These are phyloP conservation scores for Onychomys leucogaster DNA, from an alignment of 2,797 vertebrate genomes.

Conservation along the genomic window DNA sequence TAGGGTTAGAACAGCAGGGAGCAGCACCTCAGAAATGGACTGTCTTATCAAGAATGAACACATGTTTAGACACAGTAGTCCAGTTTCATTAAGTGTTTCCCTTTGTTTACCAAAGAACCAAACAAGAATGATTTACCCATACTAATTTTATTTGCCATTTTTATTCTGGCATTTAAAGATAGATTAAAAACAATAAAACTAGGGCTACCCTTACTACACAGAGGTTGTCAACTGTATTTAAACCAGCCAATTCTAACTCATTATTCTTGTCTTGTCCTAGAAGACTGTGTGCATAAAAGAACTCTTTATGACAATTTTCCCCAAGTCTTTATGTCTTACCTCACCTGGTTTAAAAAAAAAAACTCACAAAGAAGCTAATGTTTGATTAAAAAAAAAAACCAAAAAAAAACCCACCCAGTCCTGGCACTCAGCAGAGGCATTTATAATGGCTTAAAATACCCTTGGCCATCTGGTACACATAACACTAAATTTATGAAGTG, in stretches of 20 bases:
- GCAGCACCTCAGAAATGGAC: neutral
- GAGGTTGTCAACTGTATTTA: neutral
- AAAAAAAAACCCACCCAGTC: neutral
- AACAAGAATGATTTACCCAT: too few relatives aligned
- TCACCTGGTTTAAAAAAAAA: too few relatives aligned
- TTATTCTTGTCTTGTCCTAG: too few relatives aligned
- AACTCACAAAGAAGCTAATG: neutral
- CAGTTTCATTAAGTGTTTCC: neutral
- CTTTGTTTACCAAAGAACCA: fast-evolving
- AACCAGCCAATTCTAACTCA: fast-evolving
- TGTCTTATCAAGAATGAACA: neutral
- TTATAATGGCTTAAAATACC: neutral
- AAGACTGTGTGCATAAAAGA: neutral
- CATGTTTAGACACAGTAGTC: neutral
- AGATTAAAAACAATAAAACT: neutral
- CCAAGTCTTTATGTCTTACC: neutral
- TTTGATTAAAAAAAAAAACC: neutral
- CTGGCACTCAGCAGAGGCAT: neutral
- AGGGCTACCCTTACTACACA: neutral
- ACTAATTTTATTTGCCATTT: neutral
- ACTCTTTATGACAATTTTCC: neutral
- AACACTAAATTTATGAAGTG: neutral
- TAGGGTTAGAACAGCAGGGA: neutral
- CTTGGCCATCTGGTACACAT: neutral
- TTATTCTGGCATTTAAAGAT: neutral